Evolutionary conservation across 2,113 vertebrate genomes (phyloP).

Genomic region (Percopsis transmontana): DNA sequence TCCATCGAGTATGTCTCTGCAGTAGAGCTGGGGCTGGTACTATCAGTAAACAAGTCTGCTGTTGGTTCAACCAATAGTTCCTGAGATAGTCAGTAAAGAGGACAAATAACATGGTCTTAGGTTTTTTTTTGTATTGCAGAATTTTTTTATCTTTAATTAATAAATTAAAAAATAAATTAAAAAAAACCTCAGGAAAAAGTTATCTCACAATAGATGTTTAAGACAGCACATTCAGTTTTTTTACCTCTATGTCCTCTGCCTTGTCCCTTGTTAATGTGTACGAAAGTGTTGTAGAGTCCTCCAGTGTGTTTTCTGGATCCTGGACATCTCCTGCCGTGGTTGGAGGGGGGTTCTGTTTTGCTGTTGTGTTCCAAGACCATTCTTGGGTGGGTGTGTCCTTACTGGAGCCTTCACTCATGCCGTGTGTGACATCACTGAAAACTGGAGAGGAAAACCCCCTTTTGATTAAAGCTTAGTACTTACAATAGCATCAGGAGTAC

Average conservation of each 20-base stretch:
- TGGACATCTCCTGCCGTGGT: conserved; percentile 44
- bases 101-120: not conserved
- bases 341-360: conserved; percentile 14
- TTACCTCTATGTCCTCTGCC: conserved; percentile 28
- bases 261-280: not conserved
- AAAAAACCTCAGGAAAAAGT: no score
- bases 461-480: not conserved
- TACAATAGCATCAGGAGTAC: no score
- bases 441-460: conserved; percentile 5
- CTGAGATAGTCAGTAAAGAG: conserved; percentile 30
- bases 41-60: conserved; percentile 25
- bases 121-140: no score
- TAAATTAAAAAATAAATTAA: no score
- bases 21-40: conserved; percentile 17
- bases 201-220: no score
- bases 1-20: not conserved
- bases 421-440: not conserved
- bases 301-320: conserved; percentile 24
- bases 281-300: conserved; percentile 3
- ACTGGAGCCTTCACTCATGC: not conserved
- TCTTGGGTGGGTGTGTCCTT: conserved; percentile 12
- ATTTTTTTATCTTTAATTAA: no score
- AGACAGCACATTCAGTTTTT: conserved; percentile 2
- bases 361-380: conserved; percentile 24
- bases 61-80: conserved; percentile 4